Conservation (phyloP, 2,113 vertebrate species). For the Larimichthys polyactis region DNA sequence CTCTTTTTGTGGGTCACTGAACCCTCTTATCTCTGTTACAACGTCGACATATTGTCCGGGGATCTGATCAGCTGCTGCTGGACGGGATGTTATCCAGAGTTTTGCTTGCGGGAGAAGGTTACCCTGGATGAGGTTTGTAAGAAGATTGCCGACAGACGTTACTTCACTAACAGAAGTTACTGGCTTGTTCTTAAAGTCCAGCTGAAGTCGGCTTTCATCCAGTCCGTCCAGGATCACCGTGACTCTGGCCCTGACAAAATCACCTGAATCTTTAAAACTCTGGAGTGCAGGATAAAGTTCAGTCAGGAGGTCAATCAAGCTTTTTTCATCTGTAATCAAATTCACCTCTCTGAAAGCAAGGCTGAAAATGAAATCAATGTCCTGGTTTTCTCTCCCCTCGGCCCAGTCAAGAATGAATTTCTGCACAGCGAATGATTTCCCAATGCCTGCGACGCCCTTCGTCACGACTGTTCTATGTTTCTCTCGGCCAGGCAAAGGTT, state of each 20-base stretch:
- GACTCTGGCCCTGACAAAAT: not conserved
- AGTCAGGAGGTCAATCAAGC: slow-evolving; percentile 46
- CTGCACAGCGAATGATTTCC: slow-evolving; percentile 65
- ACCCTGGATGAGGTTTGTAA: slow-evolving; percentile 62
- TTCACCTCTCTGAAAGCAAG: slow-evolving; percentile 67
- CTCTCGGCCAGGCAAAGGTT: not conserved
- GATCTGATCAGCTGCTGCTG: slow-evolving; percentile 60
- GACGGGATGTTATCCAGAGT: slow-evolving; percentile 66
- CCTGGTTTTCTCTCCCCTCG: not conserved
- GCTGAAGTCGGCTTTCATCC: slow-evolving; percentile 64
- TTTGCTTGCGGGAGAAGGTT: slow-evolving; percentile 58
- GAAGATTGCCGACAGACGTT: slow-evolving; percentile 37
- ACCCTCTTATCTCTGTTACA: slow-evolving; percentile 70
- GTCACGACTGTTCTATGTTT: slow-evolving; percentile 44
- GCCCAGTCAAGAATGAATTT: slow-evolving; percentile 69
- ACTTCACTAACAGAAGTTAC: slow-evolving; percentile 38
- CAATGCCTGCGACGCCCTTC: slow-evolving; percentile 62
- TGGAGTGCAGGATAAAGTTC: slow-evolving; percentile 33
- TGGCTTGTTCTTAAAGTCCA: slow-evolving; percentile 43
- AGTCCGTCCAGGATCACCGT: slow-evolving; percentile 67
- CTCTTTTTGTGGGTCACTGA: slow-evolving; percentile 61
- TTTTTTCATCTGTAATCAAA: slow-evolving; percentile 31
- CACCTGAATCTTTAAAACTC: not conserved
- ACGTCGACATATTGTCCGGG: slow-evolving; percentile 34
- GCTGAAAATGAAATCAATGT: slow-evolving; percentile 61